Evolutionary conservation across 1,140 invertebrate species (phyloP).

Genomic region (Acromyrmex echinatior): DNA sequence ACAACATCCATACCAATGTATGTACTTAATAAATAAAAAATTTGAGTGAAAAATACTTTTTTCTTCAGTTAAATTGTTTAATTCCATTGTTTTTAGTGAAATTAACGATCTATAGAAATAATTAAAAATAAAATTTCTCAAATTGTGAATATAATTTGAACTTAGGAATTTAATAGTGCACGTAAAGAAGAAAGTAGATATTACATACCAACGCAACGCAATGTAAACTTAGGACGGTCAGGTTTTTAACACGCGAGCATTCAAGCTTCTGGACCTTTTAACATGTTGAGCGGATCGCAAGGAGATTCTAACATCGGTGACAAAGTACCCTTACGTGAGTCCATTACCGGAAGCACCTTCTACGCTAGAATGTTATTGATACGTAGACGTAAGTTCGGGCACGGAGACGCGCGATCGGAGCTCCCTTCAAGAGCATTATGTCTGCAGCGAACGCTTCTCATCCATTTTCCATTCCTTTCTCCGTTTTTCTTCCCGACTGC

Average conservation of each 20-base stretch:
- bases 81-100: no score
- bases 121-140: no score
- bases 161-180: no score
- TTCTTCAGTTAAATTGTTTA: no score
- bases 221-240: constrained; percentile 20
- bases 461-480: constrained; percentile 66
- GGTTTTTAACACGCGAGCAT: constrained; percentile 48
- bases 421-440: constrained; percentile 46
- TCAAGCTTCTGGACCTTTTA: constrained; percentile 40
- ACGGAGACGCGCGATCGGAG: constrained; percentile 36
- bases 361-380: constrained; percentile 60
- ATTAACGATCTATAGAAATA: no score
- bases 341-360: constrained; percentile 58
- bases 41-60: no score
- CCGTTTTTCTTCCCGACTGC: constrained; percentile 35
- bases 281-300: constrained; percentile 54
- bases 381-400: constrained; percentile 57
- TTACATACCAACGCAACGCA: neutral
- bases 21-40: no score
- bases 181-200: neutral
- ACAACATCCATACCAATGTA: no score
- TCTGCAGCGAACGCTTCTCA: constrained; percentile 51
- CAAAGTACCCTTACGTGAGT: constrained; percentile 61
- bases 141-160: no score
- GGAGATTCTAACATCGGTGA: constrained; percentile 51